Percentiles rank a stretch among this genome's conserved stretches.
These are phyloP conservation scores for Chromoteleia sp. DNA, from an alignment of 2,888 invertebrate species.

Conservation along the genomic window DNA sequence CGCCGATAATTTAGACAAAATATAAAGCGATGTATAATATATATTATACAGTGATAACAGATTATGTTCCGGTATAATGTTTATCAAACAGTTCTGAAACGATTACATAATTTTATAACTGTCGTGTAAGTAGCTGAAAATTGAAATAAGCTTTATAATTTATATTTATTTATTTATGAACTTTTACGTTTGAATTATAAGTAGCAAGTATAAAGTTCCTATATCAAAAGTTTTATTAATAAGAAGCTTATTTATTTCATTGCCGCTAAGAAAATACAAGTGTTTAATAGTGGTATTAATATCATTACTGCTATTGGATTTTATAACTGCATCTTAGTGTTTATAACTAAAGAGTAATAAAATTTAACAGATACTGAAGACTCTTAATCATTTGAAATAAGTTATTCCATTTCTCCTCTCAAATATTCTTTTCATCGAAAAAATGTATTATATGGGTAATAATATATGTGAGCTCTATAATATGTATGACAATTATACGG, in stretches of 20 bases:
- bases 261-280: neutral
- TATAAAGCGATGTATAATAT: no score
- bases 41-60: no score
- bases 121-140: neutral
- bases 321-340: no score
- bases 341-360: neutral
- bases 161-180: slow-evolving; percentile 1
- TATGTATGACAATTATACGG: no score
- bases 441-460: no score
- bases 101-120: neutral
- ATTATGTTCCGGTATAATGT: neutral
- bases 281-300: neutral
- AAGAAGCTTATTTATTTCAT: slow-evolving; percentile 4
- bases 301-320: no score
- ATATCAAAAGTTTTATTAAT: slow-evolving; percentile 1
- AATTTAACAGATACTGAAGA: no score
- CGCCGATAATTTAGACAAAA: no score
- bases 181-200: neutral
- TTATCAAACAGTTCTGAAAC: neutral
- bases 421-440: no score
- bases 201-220: slow-evolving; percentile 3
- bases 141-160: neutral
- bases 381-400: no score
- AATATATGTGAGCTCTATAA: no score
- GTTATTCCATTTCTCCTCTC: no score